These are phyloP conservation scores for Pogonomyrmex barbatus DNA, from an alignment of 1,140 invertebrate species.

Conservation along the genomic window DNA sequence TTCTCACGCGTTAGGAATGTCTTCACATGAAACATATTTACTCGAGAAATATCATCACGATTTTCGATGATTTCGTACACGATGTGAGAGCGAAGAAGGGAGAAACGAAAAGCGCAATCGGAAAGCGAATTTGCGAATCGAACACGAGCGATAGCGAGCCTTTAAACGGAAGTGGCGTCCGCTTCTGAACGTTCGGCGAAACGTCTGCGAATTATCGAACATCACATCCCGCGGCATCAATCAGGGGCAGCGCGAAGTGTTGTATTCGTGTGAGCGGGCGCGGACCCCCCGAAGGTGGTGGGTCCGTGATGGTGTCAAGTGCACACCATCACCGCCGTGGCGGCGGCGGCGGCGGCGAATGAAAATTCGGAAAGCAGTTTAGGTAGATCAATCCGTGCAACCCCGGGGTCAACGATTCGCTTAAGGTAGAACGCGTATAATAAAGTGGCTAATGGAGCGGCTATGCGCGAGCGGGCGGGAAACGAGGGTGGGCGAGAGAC, in stretches of 20 bases:
- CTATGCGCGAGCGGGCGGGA: slow-evolving; percentile 6
- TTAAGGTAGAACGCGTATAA: slow-evolving; percentile 70
- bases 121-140: neutral
- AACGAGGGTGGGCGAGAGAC: slow-evolving; percentile 40
- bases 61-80: neutral
- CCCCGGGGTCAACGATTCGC: slow-evolving; percentile 68
- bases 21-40: no score
- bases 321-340: slow-evolving; percentile 59
- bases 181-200: slow-evolving; percentile 10
- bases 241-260: slow-evolving; percentile 46
- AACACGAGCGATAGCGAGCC: neutral
- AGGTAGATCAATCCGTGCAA: slow-evolving; percentile 78
- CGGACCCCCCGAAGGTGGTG: slow-evolving; percentile 37
- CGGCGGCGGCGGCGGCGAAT: slow-evolving; percentile 58
- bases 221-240: slow-evolving; percentile 38
- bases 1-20: no score
- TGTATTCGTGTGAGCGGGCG: slow-evolving; percentile 28
- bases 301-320: slow-evolving; percentile 76
- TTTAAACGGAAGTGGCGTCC: slow-evolving; percentile 6
- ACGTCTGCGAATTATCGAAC: slow-evolving; percentile 49
- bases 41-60: neutral
- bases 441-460: slow-evolving; percentile 71
- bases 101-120: neutral
- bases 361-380: slow-evolving; percentile 81
- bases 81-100: neutral